Evolutionary conservation across 2,797 vertebrate genomes (phyloP).

Genomic region (Sebastes hubbsi): DNA sequence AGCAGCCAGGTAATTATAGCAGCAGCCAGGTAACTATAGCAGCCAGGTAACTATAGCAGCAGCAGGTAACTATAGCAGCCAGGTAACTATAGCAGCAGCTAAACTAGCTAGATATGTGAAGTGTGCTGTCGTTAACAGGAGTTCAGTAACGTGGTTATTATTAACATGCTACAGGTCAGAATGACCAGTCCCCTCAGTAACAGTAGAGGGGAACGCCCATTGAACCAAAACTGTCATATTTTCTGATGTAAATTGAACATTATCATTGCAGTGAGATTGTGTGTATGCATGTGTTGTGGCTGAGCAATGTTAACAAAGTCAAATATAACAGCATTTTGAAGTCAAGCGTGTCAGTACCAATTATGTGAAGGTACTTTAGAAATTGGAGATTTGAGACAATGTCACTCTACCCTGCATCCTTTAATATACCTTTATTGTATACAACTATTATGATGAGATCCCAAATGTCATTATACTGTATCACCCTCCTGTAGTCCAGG

Average conservation of each 20-base stretch:
- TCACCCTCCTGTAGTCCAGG: not conserved
- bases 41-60: too few relatives aligned
- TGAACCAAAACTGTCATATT: not conserved
- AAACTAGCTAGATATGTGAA: constrained; percentile 27
- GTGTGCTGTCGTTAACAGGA: constrained; percentile 20
- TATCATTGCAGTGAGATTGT: not conserved
- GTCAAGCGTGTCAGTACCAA: not conserved
- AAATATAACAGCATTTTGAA: not conserved
- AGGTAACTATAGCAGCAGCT: not conserved
- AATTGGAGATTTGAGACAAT: not conserved
- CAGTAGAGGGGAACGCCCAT: accelerated
- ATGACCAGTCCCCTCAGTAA: not conserved
- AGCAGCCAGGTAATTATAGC: too few relatives aligned
- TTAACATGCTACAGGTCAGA: not conserved
- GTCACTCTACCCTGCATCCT: not conserved
- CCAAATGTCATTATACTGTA: not conserved
- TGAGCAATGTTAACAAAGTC: not conserved
- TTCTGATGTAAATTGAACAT: not conserved
- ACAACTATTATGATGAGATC: not conserved
- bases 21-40: too few relatives aligned
- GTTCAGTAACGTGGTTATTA: not conserved
- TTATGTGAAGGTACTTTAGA: not conserved
- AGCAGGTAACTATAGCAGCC: too few relatives aligned
- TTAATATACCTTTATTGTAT: not conserved
- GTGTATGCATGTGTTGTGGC: not conserved